These are phyloP conservation scores for Drosophila takahashii DNA, from an alignment of 1,140 invertebrate genomes.

Conservation along the genomic window DNA sequence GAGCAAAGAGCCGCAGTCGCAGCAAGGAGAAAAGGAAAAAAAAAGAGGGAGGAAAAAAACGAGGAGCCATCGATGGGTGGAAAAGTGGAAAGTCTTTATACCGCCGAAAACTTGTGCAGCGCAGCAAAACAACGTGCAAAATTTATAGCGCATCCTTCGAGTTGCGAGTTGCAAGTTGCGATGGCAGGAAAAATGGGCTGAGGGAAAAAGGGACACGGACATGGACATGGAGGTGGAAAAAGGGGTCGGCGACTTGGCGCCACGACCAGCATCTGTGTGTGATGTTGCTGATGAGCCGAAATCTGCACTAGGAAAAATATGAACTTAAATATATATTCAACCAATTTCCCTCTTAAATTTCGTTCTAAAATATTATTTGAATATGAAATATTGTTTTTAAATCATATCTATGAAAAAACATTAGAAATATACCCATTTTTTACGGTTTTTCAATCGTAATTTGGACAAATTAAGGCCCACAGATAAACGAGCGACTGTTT, in stretches of 20 bases:
- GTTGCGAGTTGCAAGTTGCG: slow-evolving; percentile 45
- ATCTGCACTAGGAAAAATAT: neutral
- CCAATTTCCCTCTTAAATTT: too few species aligned
- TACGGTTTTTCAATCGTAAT: too few species aligned
- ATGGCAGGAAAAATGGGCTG: slow-evolving; percentile 1
- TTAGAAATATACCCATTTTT: too few species aligned
- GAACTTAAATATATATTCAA: too few species aligned
- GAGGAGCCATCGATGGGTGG: neutral
- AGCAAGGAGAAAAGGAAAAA: slow-evolving; percentile 2
- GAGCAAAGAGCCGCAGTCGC: slow-evolving; percentile 28
- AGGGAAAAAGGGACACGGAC: neutral
- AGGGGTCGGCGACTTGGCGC: neutral
- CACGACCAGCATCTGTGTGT: neutral
- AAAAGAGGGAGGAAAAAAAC: too few species aligned
- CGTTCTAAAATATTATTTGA: too few species aligned
- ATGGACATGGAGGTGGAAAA: slow-evolving; percentile 5
- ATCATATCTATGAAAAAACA: too few species aligned
- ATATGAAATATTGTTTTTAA: too few species aligned
- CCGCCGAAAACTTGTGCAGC: slow-evolving; percentile 46
- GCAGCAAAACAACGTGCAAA: slow-evolving; percentile 71
- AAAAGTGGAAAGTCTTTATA: neutral
- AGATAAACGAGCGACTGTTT: too few species aligned
- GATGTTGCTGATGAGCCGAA: slow-evolving; percentile 3
- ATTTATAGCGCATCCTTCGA: slow-evolving; percentile 68
- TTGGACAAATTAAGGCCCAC: too few species aligned